Evolutionary conservation across 92 coral and sea anemone species (phyloP), one percentile per base, ranked within the genome.

Genomic region (Meandrina meandrites): DNA sequence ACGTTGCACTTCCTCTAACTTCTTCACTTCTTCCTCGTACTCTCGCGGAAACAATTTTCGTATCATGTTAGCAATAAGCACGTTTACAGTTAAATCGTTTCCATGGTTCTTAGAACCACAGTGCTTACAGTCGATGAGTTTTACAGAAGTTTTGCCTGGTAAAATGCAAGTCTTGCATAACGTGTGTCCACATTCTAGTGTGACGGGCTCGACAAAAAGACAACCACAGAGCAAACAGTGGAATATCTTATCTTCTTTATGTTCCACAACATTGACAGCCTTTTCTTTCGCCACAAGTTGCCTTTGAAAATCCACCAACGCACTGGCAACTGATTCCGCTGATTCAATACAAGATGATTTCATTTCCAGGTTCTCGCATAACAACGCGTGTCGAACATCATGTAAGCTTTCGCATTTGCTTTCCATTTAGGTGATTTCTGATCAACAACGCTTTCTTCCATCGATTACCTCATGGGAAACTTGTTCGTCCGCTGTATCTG

Each of bases 101-200:
- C 67, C 83, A 60, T 54, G 37, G 56, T 69, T 81, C 86, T 24
- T 73, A 78, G 54, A 19, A 57, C 86, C 86, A 40, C 76, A 32
- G 32, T 50, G 68, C 72, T 2, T 47, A 73, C 51, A 80, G 15
- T 85, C 62, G 90, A 88, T 93, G 88, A 16, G 21, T 77, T 47
- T 4, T 1, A 50, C 36, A 48, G 62, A 47, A n/a, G 35, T 40
- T 73, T 50, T 51, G 45, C 21, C 83, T 1, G 81, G 31, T 47
- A 47, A 75, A 62, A 94, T 60, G 32, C 98, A 96, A 0, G 87
- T 86, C 80, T 76, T 81, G 45, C 98, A 96, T 75, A 92, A 94
- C 62, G 98, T 94, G 88, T 96, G 98, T 62, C 98, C 98, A 90
- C 98, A 96, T 18, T 78, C 53, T 8, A 96, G 71, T 14, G 98